Percentiles rank a stretch among this genome's conserved stretches.
These are phyloP conservation scores for Astropecten irregularis DNA, from an alignment of 53 echinoderm and acorn worm species.

Conservation along the genomic window DNA sequence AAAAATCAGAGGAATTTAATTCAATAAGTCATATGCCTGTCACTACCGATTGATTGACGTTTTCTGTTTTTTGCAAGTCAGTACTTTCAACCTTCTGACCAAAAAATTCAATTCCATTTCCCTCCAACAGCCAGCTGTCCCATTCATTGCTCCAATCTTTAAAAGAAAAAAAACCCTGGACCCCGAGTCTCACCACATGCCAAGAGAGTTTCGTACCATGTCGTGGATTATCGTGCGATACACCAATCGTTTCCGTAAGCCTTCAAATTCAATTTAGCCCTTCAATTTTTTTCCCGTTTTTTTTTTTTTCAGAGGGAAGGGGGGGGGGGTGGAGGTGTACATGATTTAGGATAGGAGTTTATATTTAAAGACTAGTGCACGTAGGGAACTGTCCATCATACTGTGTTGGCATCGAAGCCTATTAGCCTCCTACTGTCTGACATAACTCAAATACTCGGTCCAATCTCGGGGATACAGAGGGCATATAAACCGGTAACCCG, in stretches of 20 bases:
- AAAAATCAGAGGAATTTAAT: no score
- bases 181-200: slow-evolving; percentile 20
- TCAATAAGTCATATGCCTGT: slow-evolving; percentile 19
- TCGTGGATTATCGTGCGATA: no score
- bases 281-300: no score
- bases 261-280: slow-evolving; percentile 34
- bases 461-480: no score
- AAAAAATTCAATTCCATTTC: neutral
- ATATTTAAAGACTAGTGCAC: no score
- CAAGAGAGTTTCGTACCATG: no score
- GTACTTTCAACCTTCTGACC: no score
- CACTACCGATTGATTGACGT: slow-evolving; percentile 25
- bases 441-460: slow-evolving; percentile 19
- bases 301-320: no score
- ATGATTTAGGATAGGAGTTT: neutral
- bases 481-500: neutral
- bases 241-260: neutral
- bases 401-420: slow-evolving; percentile 37
- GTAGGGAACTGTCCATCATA: neutral
- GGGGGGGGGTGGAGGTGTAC: no score
- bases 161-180: no score
- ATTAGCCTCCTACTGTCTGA: slow-evolving; percentile 36
- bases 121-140: slow-evolving; percentile 14
- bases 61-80: no score
- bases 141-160: neutral